A percentile compares a stretch with the other conserved stretches of the same genome.
Evolutionary conservation across 2,888 invertebrate species (phyloP).

Genomic region (Xestoiulus laeticollis): DNA sequence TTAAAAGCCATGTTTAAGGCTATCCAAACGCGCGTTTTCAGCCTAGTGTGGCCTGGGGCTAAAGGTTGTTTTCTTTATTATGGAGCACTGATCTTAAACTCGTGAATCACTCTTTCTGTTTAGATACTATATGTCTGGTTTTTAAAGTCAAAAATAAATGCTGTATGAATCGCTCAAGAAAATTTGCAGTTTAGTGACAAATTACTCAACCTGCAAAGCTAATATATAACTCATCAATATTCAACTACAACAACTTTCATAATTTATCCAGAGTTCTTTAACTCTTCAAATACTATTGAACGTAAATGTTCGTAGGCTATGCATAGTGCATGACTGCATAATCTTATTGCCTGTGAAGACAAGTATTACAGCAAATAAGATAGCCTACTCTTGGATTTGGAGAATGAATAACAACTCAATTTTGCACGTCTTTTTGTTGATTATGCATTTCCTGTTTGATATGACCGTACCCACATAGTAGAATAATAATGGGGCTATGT

Average conservation of each 20-base stretch:
- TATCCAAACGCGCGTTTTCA: no score
- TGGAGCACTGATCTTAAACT: no score
- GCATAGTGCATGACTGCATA: not conserved
- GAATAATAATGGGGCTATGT: no score
- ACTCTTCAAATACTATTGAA: not conserved
- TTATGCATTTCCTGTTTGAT: no score
- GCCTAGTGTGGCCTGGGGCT: no score
- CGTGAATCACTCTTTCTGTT: not conserved
- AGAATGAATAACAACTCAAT: no score
- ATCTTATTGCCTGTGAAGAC: not conserved
- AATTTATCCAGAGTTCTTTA: not conserved
- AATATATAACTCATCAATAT: no score
- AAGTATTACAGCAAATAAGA: not conserved
- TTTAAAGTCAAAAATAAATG: not conserved
- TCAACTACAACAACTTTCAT: no score
- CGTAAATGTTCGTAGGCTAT: not conserved
- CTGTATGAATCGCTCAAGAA: not conserved
- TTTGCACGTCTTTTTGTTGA: no score
- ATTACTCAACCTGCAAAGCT: not conserved
- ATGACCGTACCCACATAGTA: no score
- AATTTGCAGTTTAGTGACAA: not conserved
- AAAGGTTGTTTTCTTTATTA: no score
- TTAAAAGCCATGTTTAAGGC: no score
- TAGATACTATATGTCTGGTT: not conserved
- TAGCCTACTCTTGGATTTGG: not conserved